These are phyloP conservation scores for Cossypha dichroa DNA, from an alignment of 2,797 vertebrate species.

Conservation along the genomic window DNA sequence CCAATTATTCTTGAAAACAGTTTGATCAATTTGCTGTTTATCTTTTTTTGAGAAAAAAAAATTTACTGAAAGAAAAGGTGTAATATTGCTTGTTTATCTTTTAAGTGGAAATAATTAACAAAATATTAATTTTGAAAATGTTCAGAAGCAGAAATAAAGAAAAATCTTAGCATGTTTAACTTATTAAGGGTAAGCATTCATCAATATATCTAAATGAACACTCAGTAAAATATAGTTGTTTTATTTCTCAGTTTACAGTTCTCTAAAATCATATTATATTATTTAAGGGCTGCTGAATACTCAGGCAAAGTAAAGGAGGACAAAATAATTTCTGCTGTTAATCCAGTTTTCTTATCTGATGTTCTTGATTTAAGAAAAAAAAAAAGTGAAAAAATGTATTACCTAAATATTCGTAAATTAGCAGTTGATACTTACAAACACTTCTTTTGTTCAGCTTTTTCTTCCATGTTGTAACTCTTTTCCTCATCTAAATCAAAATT, in stretches of 20 bases:
- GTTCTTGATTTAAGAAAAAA: neutral
- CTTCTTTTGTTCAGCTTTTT: neutral
- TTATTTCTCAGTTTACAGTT: neutral
- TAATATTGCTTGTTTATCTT: neutral
- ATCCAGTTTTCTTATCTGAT: neutral
- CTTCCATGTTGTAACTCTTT: neutral
- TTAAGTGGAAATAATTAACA: neutral
- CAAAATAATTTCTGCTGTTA: neutral
- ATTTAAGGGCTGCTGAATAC: neutral
- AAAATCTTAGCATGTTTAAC: neutral
- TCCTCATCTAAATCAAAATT: neutral
- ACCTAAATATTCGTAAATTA: neutral
- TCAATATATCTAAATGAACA: neutral
- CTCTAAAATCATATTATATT: neutral
- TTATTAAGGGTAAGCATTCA: neutral
- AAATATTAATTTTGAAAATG: neutral
- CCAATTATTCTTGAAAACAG: neutral
- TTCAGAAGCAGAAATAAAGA: neutral
- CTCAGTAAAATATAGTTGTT: neutral
- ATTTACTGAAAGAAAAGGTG: neutral
- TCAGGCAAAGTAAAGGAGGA: neutral
- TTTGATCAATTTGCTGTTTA: neutral
- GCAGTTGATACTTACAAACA: neutral
- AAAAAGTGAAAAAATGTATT: neutral
- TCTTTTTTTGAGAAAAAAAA: neutral